A percentile compares a stretch with the other conserved stretches of the same genome.
Evolutionary conservation across 2,888 invertebrate genomes (phyloP).

Genomic region (Cheilosia grossa): DNA sequence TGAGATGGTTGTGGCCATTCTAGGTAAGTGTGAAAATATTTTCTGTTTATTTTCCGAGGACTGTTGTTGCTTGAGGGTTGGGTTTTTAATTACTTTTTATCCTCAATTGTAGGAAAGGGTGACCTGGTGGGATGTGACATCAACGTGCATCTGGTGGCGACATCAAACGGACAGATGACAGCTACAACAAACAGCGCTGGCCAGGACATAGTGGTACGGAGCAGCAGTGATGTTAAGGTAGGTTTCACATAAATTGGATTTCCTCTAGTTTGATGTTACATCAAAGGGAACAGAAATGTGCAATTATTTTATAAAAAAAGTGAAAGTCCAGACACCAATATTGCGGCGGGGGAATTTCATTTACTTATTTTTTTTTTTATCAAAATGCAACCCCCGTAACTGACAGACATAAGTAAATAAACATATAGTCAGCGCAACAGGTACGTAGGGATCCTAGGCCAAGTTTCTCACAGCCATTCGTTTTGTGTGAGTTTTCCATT

Average conservation of each 20-base stretch:
- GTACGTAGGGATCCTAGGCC: too few relatives aligned
- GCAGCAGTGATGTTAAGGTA: constrained; percentile 95
- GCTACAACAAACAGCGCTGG: constrained; percentile 85
- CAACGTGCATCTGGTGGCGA: constrained; percentile 90
- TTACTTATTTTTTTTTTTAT: too few relatives aligned
- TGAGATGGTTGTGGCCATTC: constrained; percentile 97
- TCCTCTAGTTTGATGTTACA: neutral
- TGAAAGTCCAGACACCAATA: too few relatives aligned
- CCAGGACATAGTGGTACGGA: constrained; percentile 93
- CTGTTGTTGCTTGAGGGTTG: constrained; percentile 15
- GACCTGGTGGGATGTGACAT: constrained; percentile 97
- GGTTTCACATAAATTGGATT: constrained; percentile 29
- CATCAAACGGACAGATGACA: constrained; percentile 86
- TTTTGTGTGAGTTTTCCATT: too few relatives aligned
- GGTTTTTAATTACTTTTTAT: constrained; percentile 55
- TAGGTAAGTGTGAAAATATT: constrained; percentile 88
- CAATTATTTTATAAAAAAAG: too few relatives aligned
- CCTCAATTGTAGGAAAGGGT: constrained; percentile 90
- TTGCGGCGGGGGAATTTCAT: too few relatives aligned
- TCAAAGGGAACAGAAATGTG: too few relatives aligned
- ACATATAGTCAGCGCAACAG: too few relatives aligned
- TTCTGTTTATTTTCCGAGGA: constrained; percentile 2
- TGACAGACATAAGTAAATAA: too few relatives aligned
- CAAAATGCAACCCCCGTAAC: too few relatives aligned
- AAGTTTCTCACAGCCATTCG: too few relatives aligned